These are phyloP conservation scores for Petromus typicus DNA, from an alignment of 2,113 vertebrate genomes.

Conservation along the genomic window DNA sequence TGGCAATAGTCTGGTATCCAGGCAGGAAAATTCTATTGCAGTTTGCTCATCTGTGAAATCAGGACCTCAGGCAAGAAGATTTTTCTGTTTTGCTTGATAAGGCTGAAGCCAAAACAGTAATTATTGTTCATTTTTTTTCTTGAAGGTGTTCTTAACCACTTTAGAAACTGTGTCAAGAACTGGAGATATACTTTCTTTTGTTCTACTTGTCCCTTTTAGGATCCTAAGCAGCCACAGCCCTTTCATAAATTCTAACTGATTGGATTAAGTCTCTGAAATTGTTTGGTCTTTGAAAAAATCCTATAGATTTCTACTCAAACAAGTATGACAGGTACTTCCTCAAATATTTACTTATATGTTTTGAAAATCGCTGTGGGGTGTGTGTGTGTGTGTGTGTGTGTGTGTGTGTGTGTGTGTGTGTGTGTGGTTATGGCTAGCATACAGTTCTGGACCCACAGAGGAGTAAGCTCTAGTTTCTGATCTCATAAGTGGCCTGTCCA, in stretches of 20 bases:
- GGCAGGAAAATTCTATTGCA: conserved; percentile 60
- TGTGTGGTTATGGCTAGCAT: too few relatives aligned
- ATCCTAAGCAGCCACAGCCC: background rate
- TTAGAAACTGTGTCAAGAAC: background rate
- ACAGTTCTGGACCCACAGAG: background rate
- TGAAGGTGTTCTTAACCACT: conserved; percentile 6
- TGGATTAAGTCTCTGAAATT: background rate
- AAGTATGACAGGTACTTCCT: background rate
- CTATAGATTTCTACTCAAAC: background rate
- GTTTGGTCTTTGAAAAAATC: conserved; percentile 36
- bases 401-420: background rate
- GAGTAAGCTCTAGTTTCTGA: background rate
- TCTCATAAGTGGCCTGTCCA: background rate
- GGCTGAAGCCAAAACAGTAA: conserved; percentile 73
- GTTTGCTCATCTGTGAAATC: conserved; percentile 82
- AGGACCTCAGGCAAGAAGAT: conserved; percentile 77
- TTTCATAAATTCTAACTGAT: conserved; percentile 6
- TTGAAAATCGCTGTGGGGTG: background rate
- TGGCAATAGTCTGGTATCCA: conserved; percentile 65
- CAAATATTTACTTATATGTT: conserved; percentile 10
- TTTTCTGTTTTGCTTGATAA: conserved; percentile 72
- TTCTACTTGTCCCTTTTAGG: background rate
- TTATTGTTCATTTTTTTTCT: conserved; percentile 57
- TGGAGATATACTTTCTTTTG: background rate
- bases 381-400: background rate